phyloP scores from a whole-genome alignment of 2,113 vertebrate species.

The Ginglymostoma cirratum region DNA sequence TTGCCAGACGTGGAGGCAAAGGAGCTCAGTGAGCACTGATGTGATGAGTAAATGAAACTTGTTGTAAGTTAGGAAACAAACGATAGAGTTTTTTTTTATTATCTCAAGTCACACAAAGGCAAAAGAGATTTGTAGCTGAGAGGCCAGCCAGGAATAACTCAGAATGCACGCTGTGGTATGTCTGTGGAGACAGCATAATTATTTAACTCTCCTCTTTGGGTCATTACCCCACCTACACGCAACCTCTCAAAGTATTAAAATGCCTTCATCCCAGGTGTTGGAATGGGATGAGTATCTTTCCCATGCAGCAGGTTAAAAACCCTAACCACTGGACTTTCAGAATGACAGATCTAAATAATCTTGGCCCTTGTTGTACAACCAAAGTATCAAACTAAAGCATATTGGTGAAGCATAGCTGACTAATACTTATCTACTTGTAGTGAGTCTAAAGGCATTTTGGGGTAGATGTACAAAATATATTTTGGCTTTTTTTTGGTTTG shows the following conservation, averaged over 20 bases:
- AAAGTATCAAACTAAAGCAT: background rate
- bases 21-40: background rate
- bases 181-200: background rate
- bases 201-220: background rate
- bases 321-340: background rate
- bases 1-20: background rate
- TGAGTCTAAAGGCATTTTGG: background rate
- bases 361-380: background rate
- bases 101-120: background rate
- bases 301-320: background rate
- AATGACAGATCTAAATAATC: background rate
- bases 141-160: background rate
- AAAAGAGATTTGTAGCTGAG: background rate
- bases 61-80: background rate
- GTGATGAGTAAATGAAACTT: background rate
- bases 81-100: background rate
- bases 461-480: background rate
- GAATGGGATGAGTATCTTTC: background rate
- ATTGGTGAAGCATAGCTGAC: background rate
- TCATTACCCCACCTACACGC: background rate
- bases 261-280: background rate
- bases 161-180: background rate
- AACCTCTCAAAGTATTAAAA: background rate
- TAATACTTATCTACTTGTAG: background rate
- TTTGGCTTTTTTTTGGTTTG: background rate